Base-by-base conservation (phyloP, 2,113 vertebrate genomes). In the Puffinus mauretanicus region DNA sequence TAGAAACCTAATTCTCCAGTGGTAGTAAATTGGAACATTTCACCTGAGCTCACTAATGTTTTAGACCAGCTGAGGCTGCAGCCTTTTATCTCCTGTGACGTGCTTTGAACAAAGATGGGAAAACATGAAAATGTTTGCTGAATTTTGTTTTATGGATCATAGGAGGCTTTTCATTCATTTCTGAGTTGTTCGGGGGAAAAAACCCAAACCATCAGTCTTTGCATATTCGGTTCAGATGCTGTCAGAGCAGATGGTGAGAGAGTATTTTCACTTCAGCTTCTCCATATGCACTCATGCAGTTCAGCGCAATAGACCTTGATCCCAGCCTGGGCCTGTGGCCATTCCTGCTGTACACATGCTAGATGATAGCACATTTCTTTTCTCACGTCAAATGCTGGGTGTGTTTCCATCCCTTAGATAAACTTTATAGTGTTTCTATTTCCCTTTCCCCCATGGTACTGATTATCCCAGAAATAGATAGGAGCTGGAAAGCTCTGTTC, bases 391-490 rank as follows among this genome's bases (percentile, higher is more conserved):
- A 47, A 58, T 51, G 10, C 36, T 82, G 94, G 55, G 88, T 95
- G 76, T 96, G 94, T 91, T 96, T 94, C 81, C 36, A 84, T 58
- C 55, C 54, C 20, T 86, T 64, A 96, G 94, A 95, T 94, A 94
- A 88, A 82, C 38, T 93, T 72, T 34, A 25, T 15, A 86, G 24
- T 47, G 61, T 82, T 93, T 91, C 94, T 96, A 16, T 91, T 96
- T 97, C 83, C 60, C 32, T 86, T 91, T 96, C 15, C 69, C 58
- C 83, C 69, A 64, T 87, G 73, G 86, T 94, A 91, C 91, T 93
- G 83, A 89, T 97, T 97, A 96, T 95, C 67, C 80, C 81, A 88
- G 65, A 88, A 96, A 95, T 32, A 95, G 91, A 91, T 38, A 96
- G 83, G 61, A 76, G 54, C 40, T 90, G 92, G 62, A 86, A 94